These are phyloP conservation scores for Halisarca cf. caerulea DNA, from an alignment of 37 sponge, comb jelly and placozoan species.

Conservation along the genomic window DNA sequence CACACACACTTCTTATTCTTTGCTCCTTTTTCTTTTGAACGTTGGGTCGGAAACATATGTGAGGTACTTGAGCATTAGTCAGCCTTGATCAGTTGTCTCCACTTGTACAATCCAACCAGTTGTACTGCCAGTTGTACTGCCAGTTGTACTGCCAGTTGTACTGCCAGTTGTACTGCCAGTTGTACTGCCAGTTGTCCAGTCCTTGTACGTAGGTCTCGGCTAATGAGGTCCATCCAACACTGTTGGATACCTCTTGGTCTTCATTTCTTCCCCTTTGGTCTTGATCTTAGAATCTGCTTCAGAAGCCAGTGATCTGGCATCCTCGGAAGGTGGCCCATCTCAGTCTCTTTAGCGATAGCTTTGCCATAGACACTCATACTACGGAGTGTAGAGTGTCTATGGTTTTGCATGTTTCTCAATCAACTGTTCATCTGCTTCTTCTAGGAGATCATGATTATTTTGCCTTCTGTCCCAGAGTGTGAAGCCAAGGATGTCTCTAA, in stretches of 20 bases:
- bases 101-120: background rate
- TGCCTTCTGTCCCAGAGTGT: constrained; percentile 20
- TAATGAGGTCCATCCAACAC: background rate
- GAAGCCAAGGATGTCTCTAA: constrained; percentile 23
- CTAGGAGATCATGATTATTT: background rate
- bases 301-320: constrained; percentile 8
- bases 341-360: constrained; percentile 1
- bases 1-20: background rate
- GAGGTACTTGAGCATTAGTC: background rate
- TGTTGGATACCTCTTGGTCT: background rate
- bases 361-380: too few relatives aligned
- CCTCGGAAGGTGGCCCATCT: constrained; percentile 18
- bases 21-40: constrained; percentile 11
- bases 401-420: constrained; percentile 2
- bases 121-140: too few relatives aligned
- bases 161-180: too few relatives aligned
- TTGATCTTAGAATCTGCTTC: constrained; percentile 10
- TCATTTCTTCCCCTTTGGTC: constrained; percentile 1
- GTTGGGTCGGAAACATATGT: background rate
- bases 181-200: too few relatives aligned
- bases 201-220: background rate
- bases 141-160: too few relatives aligned
- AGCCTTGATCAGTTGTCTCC: background rate
- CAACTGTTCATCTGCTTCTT: background rate
- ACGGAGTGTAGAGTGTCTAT: background rate